Evolutionary conservation across 2,888 invertebrate species (phyloP).

Genomic region (Bruchidius siliquastri): DNA sequence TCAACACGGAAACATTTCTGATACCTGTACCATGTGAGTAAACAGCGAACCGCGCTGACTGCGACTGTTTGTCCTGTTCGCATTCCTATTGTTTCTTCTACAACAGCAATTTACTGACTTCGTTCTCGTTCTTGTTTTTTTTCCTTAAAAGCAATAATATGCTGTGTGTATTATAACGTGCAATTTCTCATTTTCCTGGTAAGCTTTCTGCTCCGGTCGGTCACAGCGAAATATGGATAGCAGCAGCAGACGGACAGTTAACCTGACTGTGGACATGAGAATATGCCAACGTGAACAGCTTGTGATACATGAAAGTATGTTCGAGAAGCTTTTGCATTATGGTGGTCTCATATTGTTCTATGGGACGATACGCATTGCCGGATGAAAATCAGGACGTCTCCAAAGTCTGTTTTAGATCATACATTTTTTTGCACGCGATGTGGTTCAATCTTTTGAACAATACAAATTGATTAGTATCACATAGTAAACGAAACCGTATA

Average conservation of each 20-base stretch:
- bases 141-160: conserved; percentile 12
- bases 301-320: background rate
- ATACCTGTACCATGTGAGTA: background rate
- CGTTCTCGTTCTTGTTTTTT: conserved; percentile 12
- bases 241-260: background rate
- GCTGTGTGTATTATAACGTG: conserved; percentile 4
- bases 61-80: background rate
- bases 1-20: background rate
- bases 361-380: background rate
- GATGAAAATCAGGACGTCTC: too few relatives aligned
- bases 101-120: background rate
- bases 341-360: background rate
- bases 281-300: background rate
- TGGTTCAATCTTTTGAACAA: too few relatives aligned
- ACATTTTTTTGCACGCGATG: too few relatives aligned
- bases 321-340: background rate
- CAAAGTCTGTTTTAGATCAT: too few relatives aligned
- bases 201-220: background rate
- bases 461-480: too few relatives aligned
- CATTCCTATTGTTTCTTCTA: background rate
- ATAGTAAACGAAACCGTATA: too few relatives aligned
- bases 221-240: background rate
- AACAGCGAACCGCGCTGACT: background rate
- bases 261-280: background rate
- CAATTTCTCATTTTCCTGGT: conserved; percentile 9